Percentiles rank a stretch among this genome's conserved stretches.
phyloP scores from a whole-genome alignment of 1,140 invertebrate species.

The Drosophila nigrodunni region DNA sequence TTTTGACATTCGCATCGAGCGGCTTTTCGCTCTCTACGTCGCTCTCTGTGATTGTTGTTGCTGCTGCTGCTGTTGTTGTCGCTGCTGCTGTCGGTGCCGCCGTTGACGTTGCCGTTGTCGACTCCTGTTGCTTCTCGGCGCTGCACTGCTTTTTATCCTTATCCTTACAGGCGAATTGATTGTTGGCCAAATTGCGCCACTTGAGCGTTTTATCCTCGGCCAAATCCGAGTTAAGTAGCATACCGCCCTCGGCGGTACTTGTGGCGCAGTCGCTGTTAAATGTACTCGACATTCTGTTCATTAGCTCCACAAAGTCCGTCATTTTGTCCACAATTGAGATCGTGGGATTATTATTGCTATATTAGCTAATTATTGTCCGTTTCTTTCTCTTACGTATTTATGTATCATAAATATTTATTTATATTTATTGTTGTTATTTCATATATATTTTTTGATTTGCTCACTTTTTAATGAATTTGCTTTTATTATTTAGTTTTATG shows the following conservation, averaged over 20 bases:
- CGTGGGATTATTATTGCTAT: not conserved
- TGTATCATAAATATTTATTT: not conserved
- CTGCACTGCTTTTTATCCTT: conserved; percentile 68
- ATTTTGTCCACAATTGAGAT: conserved; percentile 41
- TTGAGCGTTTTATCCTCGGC: conserved; percentile 83
- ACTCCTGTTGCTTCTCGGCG: conserved; percentile 27
- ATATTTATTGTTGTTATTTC: not conserved
- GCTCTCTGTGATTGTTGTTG: conserved; percentile 22
- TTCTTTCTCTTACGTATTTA: conserved; percentile 3
- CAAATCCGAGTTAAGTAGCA: conserved; percentile 70
- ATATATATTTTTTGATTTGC: conserved; percentile 11
- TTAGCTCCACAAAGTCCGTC: conserved; percentile 75
- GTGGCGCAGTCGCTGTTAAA: conserved; percentile 80
- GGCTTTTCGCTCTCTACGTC: conserved; percentile 24
- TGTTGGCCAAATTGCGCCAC: conserved; percentile 81
- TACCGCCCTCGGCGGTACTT: conserved; percentile 71
- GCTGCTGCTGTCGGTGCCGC: not conserved
- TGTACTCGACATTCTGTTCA: conserved; percentile 77
- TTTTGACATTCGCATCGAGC: conserved; percentile 46
- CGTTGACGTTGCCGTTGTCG: conserved; percentile 2
- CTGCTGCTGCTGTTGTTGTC: not conserved
- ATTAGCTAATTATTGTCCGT: conserved; percentile 12
- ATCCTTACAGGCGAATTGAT: conserved; percentile 83
- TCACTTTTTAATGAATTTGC: conserved; percentile 7
- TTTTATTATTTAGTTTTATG: not conserved